A percentile compares a stretch with the other conserved stretches of the same genome.
Conservation (phyloP, 2,888 invertebrate genomes). For the Leucoma salicis region DNA sequence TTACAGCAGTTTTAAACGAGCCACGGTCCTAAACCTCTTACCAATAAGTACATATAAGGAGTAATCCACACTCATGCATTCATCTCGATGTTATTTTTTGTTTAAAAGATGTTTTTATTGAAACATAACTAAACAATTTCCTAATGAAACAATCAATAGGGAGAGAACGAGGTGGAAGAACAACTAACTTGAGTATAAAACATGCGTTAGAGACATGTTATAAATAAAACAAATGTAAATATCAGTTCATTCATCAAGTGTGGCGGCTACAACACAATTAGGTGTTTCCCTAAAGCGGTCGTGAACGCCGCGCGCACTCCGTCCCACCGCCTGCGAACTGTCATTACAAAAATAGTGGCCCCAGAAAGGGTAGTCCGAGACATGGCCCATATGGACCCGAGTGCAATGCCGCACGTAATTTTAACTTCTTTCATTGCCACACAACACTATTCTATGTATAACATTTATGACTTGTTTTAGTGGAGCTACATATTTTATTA, state of each 20-base stretch:
- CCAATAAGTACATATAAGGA: too few species aligned
- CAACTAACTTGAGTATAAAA: neutral
- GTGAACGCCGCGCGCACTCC: conserved; percentile 15
- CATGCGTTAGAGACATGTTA: conserved; percentile 12
- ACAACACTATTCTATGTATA: conserved; percentile 23
- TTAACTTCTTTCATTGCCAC: conserved; percentile 60
- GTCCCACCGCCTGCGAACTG: conserved; percentile 70
- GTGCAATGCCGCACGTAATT: conserved; percentile 49
- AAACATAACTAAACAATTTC: neutral
- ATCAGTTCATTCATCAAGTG: conserved; percentile 54
- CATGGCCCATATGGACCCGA: conserved; percentile 70
- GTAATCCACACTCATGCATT: too few species aligned
- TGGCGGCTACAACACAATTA: conserved; percentile 58
- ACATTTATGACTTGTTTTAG: too few species aligned
- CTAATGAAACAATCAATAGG: neutral
- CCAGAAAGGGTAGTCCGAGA: conserved; percentile 77
- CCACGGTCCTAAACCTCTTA: too few species aligned
- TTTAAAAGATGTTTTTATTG: too few species aligned
- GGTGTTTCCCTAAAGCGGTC: conserved; percentile 64
- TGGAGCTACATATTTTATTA: too few species aligned
- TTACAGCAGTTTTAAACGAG: too few species aligned
- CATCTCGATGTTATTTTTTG: too few species aligned
- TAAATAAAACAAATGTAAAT: conserved; percentile 31
- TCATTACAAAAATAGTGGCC: conserved; percentile 79
- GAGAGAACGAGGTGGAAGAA: neutral